Evolutionary conservation across 2,888 invertebrate genomes (phyloP).

Genomic region (Eristalis tenax): DNA sequence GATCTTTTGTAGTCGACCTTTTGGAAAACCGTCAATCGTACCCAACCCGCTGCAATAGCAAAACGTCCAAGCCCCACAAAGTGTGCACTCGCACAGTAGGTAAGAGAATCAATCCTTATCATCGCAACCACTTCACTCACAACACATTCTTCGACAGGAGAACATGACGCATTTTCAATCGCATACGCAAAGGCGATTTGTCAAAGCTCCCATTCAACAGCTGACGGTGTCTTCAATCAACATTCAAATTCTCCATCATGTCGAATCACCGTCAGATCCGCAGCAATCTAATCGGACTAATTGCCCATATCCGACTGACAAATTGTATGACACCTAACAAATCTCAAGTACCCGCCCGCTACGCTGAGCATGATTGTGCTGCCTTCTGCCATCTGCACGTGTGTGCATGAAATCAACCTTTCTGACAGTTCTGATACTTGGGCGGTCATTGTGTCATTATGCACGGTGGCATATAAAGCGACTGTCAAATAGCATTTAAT

Average conservation of each 20-base stretch:
- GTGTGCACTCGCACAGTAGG: neutral
- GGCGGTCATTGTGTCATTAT: constrained; percentile 57
- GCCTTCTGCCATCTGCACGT: constrained; percentile 53
- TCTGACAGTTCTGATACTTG: constrained; percentile 55
- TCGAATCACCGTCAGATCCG: neutral
- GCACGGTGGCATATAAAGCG: constrained; percentile 60
- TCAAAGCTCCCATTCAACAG: neutral
- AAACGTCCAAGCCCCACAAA: neutral
- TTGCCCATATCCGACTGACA: constrained; percentile 60
- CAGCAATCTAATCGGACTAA: constrained; percentile 54
- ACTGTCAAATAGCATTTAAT: constrained; percentile 61
- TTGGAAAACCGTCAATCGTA: no score
- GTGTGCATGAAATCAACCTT: constrained; percentile 38
- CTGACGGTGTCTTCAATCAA: neutral
- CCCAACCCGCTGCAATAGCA: no score
- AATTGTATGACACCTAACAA: constrained; percentile 65
- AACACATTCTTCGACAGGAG: neutral
- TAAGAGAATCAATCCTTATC: neutral
- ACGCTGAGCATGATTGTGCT: neutral
- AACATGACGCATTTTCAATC: neutral
- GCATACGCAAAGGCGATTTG: neutral
- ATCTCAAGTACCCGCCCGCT: constrained; percentile 15
- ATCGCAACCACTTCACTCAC: neutral
- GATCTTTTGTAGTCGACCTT: no score
- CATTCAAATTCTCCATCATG: neutral